Evolutionary conservation across 2,113 vertebrate genomes (phyloP), one percentile per base, ranked within the genome.

Genomic region (Potamarius usumacintae): DNA sequence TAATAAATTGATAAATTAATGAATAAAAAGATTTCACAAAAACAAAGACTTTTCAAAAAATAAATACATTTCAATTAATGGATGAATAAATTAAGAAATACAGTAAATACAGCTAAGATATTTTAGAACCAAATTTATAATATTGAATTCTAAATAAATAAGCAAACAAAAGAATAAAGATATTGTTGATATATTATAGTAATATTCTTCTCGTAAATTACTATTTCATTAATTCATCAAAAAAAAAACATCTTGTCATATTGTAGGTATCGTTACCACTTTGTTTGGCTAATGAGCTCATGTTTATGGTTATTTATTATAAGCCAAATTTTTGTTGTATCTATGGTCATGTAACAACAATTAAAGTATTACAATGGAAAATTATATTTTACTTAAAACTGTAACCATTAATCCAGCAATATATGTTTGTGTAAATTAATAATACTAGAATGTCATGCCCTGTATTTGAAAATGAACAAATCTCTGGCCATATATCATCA

Each of bases 181-280:
- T 18, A 8, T 50, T 10, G 2, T 48, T 48, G 8, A 48, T 14
- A 7, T 0, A 18, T 74, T 74, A 5, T 22, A 1, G 27, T 30
- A 69, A 69, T 69, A 65, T 27, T 9, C 22, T 63, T 25, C 2
- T 63, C 22, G 10, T n/a, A 63, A 63, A 58, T 58, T 58, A 27
- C 92, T 93, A 94, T 91, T 90, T 87, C 84, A 63, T 63, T 63
- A 67, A n/a, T 27, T 67, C 8, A 67, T n/a, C 27, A 27, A 4
- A 67, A 67, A 67, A 30, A 27, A 27, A 7, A n/a, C 9, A 65
- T 69, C 5, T 34, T 34, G 34, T 34, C 34, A 34, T 34, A 34
- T 30, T 69, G 27, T 69, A 17, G 30, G 25, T 69, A 30, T 67
- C 5, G 15, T 69, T 30, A 69, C 12, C 12, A 69, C 30, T 69